Percentiles rank a stretch among this genome's conserved stretches.
phyloP scores from a whole-genome alignment of 2,888 invertebrate species.

The Agrochola circellaris region DNA sequence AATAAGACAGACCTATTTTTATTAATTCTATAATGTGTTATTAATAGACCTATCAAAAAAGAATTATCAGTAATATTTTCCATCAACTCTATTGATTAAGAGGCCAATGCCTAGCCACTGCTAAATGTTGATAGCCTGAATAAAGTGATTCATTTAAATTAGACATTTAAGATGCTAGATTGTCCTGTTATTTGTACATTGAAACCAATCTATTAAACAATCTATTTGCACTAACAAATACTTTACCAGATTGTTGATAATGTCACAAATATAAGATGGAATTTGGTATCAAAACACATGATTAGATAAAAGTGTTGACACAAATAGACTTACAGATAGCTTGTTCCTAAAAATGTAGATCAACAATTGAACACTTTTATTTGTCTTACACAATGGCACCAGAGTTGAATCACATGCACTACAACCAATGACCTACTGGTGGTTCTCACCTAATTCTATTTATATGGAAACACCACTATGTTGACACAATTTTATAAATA shows the following conservation, averaged over 20 bases:
- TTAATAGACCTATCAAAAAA: neutral
- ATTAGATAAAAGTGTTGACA: conserved; percentile 16
- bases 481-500: conserved; percentile 61
- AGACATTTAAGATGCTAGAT: neutral
- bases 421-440: conserved; percentile 39
- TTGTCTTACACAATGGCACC: conserved; percentile 15
- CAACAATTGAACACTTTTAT: conserved; percentile 11
- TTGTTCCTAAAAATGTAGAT: conserved; percentile 4
- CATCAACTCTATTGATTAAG: neutral
- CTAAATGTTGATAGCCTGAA: neutral
- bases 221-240: conserved; percentile 3
- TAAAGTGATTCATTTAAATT: neutral
- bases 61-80: neutral
- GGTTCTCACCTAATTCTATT: conserved; percentile 40
- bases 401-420: conserved; percentile 19
- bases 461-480: conserved; percentile 45
- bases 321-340: conserved; percentile 31
- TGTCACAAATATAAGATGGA: conserved; percentile 1
- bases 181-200: conserved; percentile 7
- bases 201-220: neutral
- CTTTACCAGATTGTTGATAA: neutral
- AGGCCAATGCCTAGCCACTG: neutral
- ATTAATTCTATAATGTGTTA: neutral
- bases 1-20: neutral
- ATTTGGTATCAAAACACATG: neutral